Evolutionary conservation across 1,140 invertebrate genomes (phyloP).

Genomic region (Artemia franciscana): DNA sequence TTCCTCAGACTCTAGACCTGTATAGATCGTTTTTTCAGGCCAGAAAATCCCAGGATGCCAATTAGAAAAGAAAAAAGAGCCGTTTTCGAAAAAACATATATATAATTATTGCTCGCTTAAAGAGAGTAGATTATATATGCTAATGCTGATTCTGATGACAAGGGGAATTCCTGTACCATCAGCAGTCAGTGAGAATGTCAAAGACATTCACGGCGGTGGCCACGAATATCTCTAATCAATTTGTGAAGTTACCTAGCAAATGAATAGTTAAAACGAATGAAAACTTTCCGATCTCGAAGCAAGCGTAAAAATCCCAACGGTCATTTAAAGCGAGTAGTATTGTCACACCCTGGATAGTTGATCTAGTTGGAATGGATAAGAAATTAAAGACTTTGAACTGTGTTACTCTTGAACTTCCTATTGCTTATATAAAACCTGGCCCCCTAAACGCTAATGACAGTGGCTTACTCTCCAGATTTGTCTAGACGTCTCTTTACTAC

Average conservation of each 20-base stretch:
- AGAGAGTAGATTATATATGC: slow-evolving; percentile 23
- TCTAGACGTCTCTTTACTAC: background rate
- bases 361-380: slow-evolving; percentile 40
- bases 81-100: too few species aligned
- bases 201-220: slow-evolving; percentile 69
- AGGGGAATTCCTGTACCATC: slow-evolving; percentile 56
- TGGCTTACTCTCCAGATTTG: background rate
- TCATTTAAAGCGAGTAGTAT: slow-evolving; percentile 2
- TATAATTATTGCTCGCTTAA: too few species aligned
- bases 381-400: slow-evolving; percentile 48
- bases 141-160: slow-evolving; percentile 70
- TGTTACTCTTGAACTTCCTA: slow-evolving; percentile 27
- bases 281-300: slow-evolving; percentile 43
- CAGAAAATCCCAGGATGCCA: too few species aligned
- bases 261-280: slow-evolving; percentile 36
- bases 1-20: too few species aligned
- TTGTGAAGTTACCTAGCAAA: slow-evolving; percentile 8
- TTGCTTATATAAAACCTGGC: slow-evolving; percentile 1
- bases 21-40: too few species aligned
- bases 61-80: too few species aligned
- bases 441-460: slow-evolving; percentile 1
- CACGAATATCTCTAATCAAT: slow-evolving; percentile 29
- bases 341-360: slow-evolving; percentile 24
- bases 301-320: slow-evolving; percentile 35
- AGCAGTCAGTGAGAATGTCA: slow-evolving; percentile 88